These are phyloP conservation scores for Cardiocondyla obscurior DNA, from an alignment of 1,140 invertebrate genomes.

Conservation along the genomic window DNA sequence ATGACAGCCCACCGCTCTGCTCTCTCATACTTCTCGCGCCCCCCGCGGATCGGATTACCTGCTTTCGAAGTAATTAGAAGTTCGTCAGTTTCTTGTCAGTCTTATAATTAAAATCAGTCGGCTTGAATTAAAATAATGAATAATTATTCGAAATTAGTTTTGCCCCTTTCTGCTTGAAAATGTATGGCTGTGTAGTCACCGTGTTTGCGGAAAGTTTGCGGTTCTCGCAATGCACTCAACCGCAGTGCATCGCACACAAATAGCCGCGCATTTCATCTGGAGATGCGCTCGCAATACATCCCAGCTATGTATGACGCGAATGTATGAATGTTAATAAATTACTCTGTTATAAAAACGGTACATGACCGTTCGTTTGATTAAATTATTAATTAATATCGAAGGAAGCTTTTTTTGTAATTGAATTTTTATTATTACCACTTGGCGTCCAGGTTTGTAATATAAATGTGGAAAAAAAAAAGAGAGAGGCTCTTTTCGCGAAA, in stretches of 20 bases:
- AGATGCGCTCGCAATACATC: conserved; percentile 6
- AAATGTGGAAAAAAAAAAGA: not conserved
- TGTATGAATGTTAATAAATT: not conserved
- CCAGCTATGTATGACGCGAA: not conserved
- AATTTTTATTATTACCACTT: not conserved
- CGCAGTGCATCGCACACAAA: conserved; percentile 34
- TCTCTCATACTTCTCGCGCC: not conserved
- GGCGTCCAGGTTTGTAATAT: not conserved
- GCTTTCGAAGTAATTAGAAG: conserved; percentile 58
- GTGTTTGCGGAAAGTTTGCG: conserved; percentile 54
- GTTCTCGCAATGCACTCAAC: conserved; percentile 15
- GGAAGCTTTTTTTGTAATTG: not conserved
- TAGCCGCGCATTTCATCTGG: conserved; percentile 10
- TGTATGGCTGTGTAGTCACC: conserved; percentile 57
- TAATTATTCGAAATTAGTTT: conserved; percentile 54
- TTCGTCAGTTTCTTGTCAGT: conserved; percentile 54
- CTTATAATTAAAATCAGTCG: conserved; percentile 29
- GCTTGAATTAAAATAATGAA: conserved; percentile 54
- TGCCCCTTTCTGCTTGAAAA: conserved; percentile 5
- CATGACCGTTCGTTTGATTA: not conserved
- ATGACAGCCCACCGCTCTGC: conserved; percentile 35
- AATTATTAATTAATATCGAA: not conserved
- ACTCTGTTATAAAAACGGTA: not conserved
- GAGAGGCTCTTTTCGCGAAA: not conserved
- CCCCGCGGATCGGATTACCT: conserved; percentile 52